Conservation (phyloP, 2,888 invertebrate species). For the Netelia virgata region DNA sequence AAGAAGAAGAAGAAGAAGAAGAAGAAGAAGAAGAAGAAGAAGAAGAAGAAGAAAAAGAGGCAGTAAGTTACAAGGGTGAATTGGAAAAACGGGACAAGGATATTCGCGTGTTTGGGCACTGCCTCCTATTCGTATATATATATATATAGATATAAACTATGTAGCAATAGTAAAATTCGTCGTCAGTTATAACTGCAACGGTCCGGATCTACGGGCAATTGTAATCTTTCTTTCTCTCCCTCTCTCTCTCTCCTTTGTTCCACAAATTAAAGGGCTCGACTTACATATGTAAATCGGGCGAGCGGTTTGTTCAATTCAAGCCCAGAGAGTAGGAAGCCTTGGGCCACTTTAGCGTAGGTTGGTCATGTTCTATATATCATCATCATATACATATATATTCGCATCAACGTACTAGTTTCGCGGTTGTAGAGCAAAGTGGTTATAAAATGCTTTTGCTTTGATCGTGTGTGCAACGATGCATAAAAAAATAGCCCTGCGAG, state of each 20-base stretch:
- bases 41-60: background rate
- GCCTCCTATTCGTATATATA: slow-evolving; percentile 21
- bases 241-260: slow-evolving; percentile 50
- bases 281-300: slow-evolving; percentile 47
- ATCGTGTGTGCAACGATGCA: slow-evolving; percentile 18
- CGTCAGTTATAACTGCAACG: slow-evolving; percentile 55
- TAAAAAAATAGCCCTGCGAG: background rate
- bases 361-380: background rate
- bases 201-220: slow-evolving; percentile 52
- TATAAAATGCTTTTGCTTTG: slow-evolving; percentile 6
- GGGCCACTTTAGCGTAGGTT: slow-evolving; percentile 51
- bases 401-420: slow-evolving; percentile 14
- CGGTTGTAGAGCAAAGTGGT: slow-evolving; percentile 11
- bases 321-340: slow-evolving; percentile 58
- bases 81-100: slow-evolving; percentile 64
- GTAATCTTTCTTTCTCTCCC: slow-evolving; percentile 40
- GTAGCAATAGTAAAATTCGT: slow-evolving; percentile 14
- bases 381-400: background rate
- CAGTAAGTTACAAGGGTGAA: slow-evolving; percentile 29
- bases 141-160: slow-evolving; percentile 12
- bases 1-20: background rate
- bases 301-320: slow-evolving; percentile 57
- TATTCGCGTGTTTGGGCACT: slow-evolving; percentile 37
- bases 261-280: slow-evolving; percentile 61
- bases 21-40: too few species aligned